Evolutionary conservation across 1,140 invertebrate genomes (phyloP).

Genomic region (Heliconius hewitsoni): DNA sequence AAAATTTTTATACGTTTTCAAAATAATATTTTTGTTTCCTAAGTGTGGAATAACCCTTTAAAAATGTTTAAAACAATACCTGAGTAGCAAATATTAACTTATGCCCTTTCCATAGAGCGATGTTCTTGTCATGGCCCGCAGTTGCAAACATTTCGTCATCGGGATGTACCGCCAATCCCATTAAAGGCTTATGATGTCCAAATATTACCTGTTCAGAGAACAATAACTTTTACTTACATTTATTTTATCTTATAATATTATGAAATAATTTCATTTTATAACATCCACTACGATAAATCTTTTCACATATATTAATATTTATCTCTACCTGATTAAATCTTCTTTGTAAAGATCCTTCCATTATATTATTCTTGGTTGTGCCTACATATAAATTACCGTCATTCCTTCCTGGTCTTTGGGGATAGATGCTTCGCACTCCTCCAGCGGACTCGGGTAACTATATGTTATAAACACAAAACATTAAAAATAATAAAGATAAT

Average conservation of each 20-base stretch:
- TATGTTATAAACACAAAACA: background rate
- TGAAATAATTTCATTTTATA: too few relatives aligned
- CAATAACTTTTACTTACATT: too few relatives aligned
- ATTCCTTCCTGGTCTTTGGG: slow-evolving; percentile 90
- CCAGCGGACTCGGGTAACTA: slow-evolving; percentile 92
- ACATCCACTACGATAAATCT: too few relatives aligned
- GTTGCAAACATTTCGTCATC: slow-evolving; percentile 96
- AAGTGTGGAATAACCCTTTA: too few relatives aligned
- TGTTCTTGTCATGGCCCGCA: slow-evolving; percentile 94
- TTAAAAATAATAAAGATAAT: background rate
- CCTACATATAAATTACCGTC: slow-evolving; percentile 96
- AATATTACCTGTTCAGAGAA: slow-evolving; percentile 87
- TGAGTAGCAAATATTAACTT: slow-evolving; percentile 94
- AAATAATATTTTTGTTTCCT: too few relatives aligned
- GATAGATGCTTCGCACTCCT: slow-evolving; percentile 92
- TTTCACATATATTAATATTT: background rate
- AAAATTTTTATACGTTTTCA: too few relatives aligned
- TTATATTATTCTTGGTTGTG: slow-evolving; percentile 95
- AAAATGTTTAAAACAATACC: slow-evolving; percentile 72
- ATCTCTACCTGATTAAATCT: slow-evolving; percentile 90
- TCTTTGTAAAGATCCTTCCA: slow-evolving; percentile 94
- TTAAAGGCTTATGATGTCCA: slow-evolving; percentile 94
- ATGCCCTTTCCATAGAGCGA: slow-evolving; percentile 93
- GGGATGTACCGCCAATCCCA: slow-evolving; percentile 94
- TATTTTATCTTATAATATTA: too few relatives aligned